Base-by-base conservation (phyloP, 2,113 vertebrate species). In the Triplophysa siluroides region DNA sequence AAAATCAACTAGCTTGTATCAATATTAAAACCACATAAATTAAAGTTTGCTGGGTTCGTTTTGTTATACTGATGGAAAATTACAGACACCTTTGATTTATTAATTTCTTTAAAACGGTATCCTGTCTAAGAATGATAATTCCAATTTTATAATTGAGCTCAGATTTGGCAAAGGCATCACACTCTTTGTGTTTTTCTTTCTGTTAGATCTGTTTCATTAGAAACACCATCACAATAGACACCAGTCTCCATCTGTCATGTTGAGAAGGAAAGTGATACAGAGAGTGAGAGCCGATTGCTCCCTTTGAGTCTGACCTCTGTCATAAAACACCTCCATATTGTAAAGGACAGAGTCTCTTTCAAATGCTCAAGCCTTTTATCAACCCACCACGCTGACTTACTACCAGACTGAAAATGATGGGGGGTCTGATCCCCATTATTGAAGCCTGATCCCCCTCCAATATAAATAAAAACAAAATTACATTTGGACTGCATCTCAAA, bases 291-390 rank as follows among this genome's bases (percentile, higher is more conserved):
- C 7, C 11, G 69, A 7, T 29, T 56, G 69, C 67, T 78, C 45
- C 60, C 60, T 24, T 16, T 11, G 45, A 80, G 69, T 50, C 26
- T 73, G 78, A 80, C 78, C 68, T 73, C 78, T 80, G 68, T 80
- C 78, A 73, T 80, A 43, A 80, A 64, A 41, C 38, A 80, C 45
- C 47, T 41, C 64, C 78, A 72, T 56, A 52, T 79, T 21, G 61
- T 21, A n/a, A 72, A 64, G 78, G 61, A 78, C 33, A 61, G 14
- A 45, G 60, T 71, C 43, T 72, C 33, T 29, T 72, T 54, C n/a
- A 23, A 24, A 24, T 11, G 8, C 21, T 11, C 14, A 3, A 26
- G 63, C 65, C 79, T 62, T 76, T 62, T 45, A 52, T 76, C 52
- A 62, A 54, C 56, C 43, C 43, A 29, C 18, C 24, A 60, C 54